Evolutionary conservation across 2,888 invertebrate genomes (phyloP).

Genomic region (Agriopis marginaria): DNA sequence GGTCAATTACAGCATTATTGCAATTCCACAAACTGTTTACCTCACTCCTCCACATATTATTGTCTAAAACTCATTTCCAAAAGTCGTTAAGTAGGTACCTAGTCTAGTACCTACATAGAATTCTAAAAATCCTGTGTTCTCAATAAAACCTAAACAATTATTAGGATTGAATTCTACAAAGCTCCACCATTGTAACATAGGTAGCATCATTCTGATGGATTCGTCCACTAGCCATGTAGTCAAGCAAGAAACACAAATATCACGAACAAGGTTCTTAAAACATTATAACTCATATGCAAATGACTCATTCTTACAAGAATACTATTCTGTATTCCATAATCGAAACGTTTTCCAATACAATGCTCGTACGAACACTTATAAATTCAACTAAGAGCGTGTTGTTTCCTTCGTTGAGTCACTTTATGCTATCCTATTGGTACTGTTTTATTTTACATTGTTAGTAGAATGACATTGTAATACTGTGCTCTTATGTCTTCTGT

Average conservation of each 20-base stretch:
- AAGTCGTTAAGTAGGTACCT: too few relatives aligned
- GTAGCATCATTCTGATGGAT: not conserved
- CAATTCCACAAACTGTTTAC: slow-evolving; percentile 4
- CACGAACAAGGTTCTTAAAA: slow-evolving; percentile 41
- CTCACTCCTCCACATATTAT: not conserved
- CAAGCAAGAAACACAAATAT: slow-evolving; percentile 8
- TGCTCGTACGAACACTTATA: slow-evolving; percentile 52
- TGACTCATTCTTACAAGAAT: slow-evolving; percentile 58
- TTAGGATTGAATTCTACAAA: too few relatives aligned
- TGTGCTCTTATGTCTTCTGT: too few relatives aligned
- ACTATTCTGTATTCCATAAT: slow-evolving; percentile 58
- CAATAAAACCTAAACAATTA: not conserved
- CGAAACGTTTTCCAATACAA: slow-evolving; percentile 65
- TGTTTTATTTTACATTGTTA: not conserved
- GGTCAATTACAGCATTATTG: slow-evolving; percentile 10
- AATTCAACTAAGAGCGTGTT: slow-evolving; percentile 58
- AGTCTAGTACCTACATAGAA: not conserved
- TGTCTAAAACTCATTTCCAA: not conserved
- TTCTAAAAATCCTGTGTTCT: not conserved
- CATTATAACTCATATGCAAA: slow-evolving; percentile 41
- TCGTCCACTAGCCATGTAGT: not conserved
- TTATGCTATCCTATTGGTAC: not conserved
- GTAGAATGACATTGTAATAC: not conserved
- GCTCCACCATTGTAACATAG: too few relatives aligned
- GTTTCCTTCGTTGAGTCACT: slow-evolving; percentile 70